These are phyloP conservation scores for Phragmatobia fuliginosa DNA, from an alignment of 2,888 invertebrate species.

Conservation along the genomic window DNA sequence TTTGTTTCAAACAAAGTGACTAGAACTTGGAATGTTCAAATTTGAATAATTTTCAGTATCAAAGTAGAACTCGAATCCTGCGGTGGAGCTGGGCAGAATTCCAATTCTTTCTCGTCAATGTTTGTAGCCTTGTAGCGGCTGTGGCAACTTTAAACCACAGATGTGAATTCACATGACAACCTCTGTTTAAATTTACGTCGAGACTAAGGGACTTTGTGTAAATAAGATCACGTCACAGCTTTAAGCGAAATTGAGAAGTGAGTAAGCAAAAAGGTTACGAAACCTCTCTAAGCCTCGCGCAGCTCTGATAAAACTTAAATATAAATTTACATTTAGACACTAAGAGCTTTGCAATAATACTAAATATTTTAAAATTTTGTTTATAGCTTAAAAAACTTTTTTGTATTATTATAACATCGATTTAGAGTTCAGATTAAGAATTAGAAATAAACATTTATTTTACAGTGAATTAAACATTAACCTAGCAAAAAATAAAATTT, in stretches of 20 bases:
- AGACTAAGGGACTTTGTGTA: conserved; percentile 8
- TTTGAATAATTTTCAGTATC: conserved; percentile 23
- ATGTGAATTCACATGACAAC: conserved; percentile 18
- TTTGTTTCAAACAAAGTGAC: conserved; percentile 11
- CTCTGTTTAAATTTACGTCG: conserved; percentile 9
- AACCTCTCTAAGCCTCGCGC: not conserved
- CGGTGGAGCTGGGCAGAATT: conserved; percentile 12
- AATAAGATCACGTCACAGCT: conserved; percentile 4
- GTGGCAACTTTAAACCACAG: conserved; percentile 16
- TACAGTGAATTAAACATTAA: too few species aligned
- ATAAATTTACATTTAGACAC: not conserved
- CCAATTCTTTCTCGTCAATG: conserved; percentile 16
- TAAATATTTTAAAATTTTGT: too few species aligned
- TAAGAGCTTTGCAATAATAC: too few species aligned
- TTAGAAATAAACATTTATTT: too few species aligned
- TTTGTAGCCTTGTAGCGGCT: conserved; percentile 6
- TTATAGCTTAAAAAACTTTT: too few species aligned
- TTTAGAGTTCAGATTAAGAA: too few species aligned
- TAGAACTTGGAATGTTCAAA: conserved; percentile 22
- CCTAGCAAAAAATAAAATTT: too few species aligned
- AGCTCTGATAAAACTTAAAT: not conserved
- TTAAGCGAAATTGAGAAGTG: not conserved
- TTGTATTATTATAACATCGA: too few species aligned
- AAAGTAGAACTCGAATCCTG: conserved; percentile 6
- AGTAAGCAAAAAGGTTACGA: not conserved